Base-by-base conservation (phyloP, 2,113 vertebrate genomes). In the Scomber scombrus region DNA sequence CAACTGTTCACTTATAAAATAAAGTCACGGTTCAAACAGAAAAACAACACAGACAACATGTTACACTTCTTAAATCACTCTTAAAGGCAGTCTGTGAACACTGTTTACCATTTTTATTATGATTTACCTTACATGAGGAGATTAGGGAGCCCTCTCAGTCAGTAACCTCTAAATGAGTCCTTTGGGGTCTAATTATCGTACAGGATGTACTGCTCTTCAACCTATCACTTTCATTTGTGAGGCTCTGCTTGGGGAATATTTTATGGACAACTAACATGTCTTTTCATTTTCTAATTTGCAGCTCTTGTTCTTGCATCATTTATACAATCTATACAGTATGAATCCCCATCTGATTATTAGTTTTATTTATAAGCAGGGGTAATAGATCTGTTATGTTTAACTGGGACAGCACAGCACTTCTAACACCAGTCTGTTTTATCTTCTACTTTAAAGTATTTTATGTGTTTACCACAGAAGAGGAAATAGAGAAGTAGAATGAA, bases 171-270 rank as follows among this genome's bases (percentile, higher is more conserved):
- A 8, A 80, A 77, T 56, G 16, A 69, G 40, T 82, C 90, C 85
- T 85, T 29, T 2, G 86, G 82, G 86, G 71, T 69, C 89, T 86
- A 87, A 90, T 92, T 93, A 92, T 57, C 84, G 15, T 72, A 66
- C 31, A 82, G 34, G 43, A 54, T 21, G 58, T 49, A 67, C 29
- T 78, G 23, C 69, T 81, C 40, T 68, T 19, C 68, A 70, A 74
- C 4, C 47, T 26, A 40, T 7, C 16, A 56, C 40, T 14, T 80
- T 58, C 31, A 19, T 84, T 23, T 56, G n/a, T 57, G 7, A 63
- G 64, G 29, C 5, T 55, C 16, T 62, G 58, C 64, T 69, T 49
- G 15, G 21, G 62, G 34, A 75, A 15, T 19, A 55, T 61, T 67
- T 19, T 29, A 11, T 18, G 6, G 11, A 34, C 1, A 0, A 2